These are phyloP conservation scores for Eretmocerus hayati DNA, from an alignment of 2,888 invertebrate genomes.

Conservation along the genomic window DNA sequence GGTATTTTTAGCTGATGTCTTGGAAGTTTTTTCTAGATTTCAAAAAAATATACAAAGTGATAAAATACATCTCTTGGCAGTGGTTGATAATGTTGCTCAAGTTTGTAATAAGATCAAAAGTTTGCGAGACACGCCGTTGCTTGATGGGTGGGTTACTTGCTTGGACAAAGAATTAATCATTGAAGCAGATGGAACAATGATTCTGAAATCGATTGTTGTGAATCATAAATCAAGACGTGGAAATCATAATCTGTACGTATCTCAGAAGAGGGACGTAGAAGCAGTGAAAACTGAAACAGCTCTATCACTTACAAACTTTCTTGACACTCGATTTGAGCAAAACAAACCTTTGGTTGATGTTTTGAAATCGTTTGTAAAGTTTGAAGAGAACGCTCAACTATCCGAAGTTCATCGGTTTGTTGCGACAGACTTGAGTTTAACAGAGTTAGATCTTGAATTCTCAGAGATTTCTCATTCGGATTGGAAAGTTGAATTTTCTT, in stretches of 20 bases:
- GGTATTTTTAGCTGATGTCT: neutral
- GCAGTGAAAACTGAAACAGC: neutral
- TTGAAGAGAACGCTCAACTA: neutral
- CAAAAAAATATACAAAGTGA: too few relatives aligned
- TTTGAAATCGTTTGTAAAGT: neutral
- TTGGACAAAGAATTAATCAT: neutral
- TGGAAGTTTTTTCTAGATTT: too few relatives aligned
- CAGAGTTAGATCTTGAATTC: neutral
- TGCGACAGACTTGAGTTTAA: neutral
- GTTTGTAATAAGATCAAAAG: neutral
- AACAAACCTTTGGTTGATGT: neutral
- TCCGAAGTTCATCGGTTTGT: neutral
- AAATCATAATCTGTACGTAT: neutral
- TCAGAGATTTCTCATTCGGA: neutral
- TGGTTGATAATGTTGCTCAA: neutral
- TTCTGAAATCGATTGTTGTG: neutral
- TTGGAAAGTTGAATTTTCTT: too few relatives aligned
- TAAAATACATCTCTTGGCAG: neutral
- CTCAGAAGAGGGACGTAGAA: neutral
- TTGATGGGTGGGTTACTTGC: neutral
- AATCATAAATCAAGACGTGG: neutral
- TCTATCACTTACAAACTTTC: neutral
- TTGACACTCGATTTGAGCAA: neutral
- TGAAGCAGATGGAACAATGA: neutral
- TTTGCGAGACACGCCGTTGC: neutral